Conservation (phyloP, 2,113 vertebrate genomes). For the Dipodomys spectabilis region DNA sequence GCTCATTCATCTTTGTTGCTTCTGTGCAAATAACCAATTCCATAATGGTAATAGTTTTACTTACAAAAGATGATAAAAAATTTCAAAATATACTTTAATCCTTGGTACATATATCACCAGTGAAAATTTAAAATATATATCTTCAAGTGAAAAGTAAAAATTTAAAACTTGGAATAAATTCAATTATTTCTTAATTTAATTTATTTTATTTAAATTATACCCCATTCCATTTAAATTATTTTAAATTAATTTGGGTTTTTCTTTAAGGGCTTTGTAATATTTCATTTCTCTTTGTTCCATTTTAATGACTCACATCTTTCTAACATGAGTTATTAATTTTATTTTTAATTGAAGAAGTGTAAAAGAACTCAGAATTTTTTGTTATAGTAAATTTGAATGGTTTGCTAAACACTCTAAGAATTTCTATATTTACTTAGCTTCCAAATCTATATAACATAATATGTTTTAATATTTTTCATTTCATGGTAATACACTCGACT, state of each 20-base stretch:
- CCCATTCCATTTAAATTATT: not conserved
- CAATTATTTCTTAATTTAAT: not conserved
- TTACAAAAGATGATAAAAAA: not conserved
- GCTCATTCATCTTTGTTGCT: no score
- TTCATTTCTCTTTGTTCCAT: not conserved
- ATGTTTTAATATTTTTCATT: no score
- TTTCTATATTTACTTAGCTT: not conserved
- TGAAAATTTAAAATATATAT: not conserved
- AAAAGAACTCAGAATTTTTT: not conserved
- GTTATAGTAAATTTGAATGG: not conserved
- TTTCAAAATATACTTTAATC: not conserved
- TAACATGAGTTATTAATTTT: not conserved
- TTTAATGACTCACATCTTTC: constrained; percentile 6
- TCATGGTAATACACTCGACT: not conserved
- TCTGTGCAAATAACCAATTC: not conserved
- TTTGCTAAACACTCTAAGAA: not conserved
- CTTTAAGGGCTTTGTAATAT: not conserved
- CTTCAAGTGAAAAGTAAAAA: not conserved
- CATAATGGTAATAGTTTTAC: not conserved
- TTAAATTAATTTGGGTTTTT: not conserved
- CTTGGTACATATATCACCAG: not conserved
- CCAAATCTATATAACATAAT: not conserved
- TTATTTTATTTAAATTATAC: not conserved
- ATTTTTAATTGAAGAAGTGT: not conserved
- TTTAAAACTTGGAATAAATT: not conserved